Conservation (phyloP, 2,888 invertebrate species). For the Lymantria dispar region DNA sequence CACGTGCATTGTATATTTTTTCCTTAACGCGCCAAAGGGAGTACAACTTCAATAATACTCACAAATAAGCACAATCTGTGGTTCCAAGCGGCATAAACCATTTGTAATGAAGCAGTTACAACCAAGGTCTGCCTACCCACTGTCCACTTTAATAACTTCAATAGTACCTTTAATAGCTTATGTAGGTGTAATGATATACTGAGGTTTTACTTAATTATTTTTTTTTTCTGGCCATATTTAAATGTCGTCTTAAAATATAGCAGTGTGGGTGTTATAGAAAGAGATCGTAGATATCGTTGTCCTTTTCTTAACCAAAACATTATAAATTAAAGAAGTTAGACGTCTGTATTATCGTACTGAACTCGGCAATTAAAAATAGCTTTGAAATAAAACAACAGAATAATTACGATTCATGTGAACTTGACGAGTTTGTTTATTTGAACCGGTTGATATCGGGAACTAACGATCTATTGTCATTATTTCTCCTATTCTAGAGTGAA, state of each 20-base stretch:
- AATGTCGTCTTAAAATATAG: not conserved
- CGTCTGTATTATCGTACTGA: too few relatives aligned
- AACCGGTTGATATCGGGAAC: too few relatives aligned
- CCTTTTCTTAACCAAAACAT: not conserved
- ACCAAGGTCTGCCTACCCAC: slow-evolving; percentile 33
- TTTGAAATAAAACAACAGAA: too few relatives aligned
- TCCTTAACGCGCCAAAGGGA: too few relatives aligned
- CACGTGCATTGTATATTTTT: too few relatives aligned
- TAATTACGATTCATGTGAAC: too few relatives aligned
- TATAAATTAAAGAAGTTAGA: not conserved
- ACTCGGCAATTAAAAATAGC: too few relatives aligned
- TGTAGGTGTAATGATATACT: slow-evolving; percentile 28
- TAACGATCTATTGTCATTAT: too few relatives aligned
- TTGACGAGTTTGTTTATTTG: too few relatives aligned
- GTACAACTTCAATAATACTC: too few relatives aligned
- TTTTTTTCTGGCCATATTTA: slow-evolving; percentile 1
- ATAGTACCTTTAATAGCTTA: slow-evolving; percentile 24
- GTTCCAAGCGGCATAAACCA: slow-evolving; percentile 13
- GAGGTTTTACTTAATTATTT: slow-evolving; percentile 8
- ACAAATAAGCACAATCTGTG: not conserved
- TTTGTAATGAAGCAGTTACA: slow-evolving; percentile 29
- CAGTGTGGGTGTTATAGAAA: not conserved
- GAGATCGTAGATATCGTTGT: not conserved
- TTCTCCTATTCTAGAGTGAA: too few relatives aligned
- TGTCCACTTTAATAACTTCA: slow-evolving; percentile 28